Conservation (phyloP, 1,140 invertebrate genomes). For the Camponotus floridanus region DNA sequence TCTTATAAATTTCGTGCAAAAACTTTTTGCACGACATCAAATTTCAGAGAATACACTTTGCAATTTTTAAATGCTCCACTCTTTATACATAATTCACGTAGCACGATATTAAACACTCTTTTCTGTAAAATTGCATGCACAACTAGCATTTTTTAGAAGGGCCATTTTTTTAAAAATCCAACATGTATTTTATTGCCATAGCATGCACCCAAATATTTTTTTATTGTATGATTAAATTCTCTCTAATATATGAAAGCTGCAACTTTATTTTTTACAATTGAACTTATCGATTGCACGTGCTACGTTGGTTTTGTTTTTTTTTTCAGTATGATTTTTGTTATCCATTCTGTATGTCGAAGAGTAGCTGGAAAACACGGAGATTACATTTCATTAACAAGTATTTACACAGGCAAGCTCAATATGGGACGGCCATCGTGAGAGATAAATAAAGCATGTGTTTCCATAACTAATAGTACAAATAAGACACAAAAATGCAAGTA, state of each 20-base stretch:
- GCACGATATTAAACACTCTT: background rate
- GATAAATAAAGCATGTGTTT: constrained; percentile 58
- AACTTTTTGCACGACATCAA: too few relatives aligned
- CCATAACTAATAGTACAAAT: constrained; percentile 51
- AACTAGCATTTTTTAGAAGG: background rate
- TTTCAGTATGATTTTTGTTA: constrained; percentile 78
- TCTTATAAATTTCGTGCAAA: too few relatives aligned
- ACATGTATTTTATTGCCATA: background rate
- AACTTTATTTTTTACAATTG: constrained; percentile 55
- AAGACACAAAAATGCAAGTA: constrained; percentile 3
- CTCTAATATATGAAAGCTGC: background rate
- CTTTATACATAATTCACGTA: background rate
- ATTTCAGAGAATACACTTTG: too few relatives aligned
- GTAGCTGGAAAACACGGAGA: constrained; percentile 62
- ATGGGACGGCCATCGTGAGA: constrained; percentile 40
- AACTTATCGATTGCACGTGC: constrained; percentile 75
- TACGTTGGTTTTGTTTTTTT: constrained; percentile 66
- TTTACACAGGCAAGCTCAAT: constrained; percentile 60
- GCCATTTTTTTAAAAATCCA: background rate
- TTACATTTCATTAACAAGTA: constrained; percentile 68
- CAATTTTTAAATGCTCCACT: too few relatives aligned
- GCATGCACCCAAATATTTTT: constrained; percentile 22
- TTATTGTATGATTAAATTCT: constrained; percentile 24
- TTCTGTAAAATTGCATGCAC: constrained; percentile 6
- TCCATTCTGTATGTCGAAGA: constrained; percentile 83